phyloP scores from a whole-genome alignment of 2,888 invertebrate genomes.

The Heliconius ethilla region DNA sequence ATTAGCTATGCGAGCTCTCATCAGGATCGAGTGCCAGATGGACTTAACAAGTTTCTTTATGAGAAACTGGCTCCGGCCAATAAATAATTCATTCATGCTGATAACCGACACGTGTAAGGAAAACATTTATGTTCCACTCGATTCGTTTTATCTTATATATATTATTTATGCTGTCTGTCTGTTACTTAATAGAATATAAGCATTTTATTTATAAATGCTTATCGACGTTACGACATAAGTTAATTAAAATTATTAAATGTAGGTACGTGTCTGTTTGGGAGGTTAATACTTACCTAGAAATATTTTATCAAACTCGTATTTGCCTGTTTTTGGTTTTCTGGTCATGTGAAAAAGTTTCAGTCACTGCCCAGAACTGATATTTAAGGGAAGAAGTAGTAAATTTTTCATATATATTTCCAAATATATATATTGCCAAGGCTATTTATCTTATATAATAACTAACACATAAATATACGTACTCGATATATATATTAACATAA shows the following conservation, averaged over 20 bases:
- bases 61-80: conserved; percentile 32
- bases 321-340: no score
- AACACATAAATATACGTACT: background rate
- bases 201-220: conserved; percentile 1
- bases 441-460: no score
- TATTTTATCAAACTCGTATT: background rate
- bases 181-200: background rate
- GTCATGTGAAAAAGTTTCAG: background rate
- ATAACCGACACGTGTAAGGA: conserved; percentile 30
- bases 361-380: background rate
- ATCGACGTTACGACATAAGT: background rate
- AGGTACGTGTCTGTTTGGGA: background rate
- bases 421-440: no score
- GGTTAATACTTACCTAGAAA: background rate
- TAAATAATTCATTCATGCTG: conserved; percentile 39
- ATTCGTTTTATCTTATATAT: conserved; percentile 20
- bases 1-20: conserved; percentile 73
- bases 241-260: background rate
- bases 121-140: conserved; percentile 23
- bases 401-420: no score
- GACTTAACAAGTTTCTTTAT: conserved; percentile 65
- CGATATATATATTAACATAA: background rate
- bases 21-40: conserved; percentile 71
- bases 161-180: conserved; percentile 4
- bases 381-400: background rate